Percentiles rank a stretch among this genome's conserved stretches.
phyloP scores from a whole-genome alignment of 2,797 vertebrate genomes.

The Parambassis ranga region DNA sequence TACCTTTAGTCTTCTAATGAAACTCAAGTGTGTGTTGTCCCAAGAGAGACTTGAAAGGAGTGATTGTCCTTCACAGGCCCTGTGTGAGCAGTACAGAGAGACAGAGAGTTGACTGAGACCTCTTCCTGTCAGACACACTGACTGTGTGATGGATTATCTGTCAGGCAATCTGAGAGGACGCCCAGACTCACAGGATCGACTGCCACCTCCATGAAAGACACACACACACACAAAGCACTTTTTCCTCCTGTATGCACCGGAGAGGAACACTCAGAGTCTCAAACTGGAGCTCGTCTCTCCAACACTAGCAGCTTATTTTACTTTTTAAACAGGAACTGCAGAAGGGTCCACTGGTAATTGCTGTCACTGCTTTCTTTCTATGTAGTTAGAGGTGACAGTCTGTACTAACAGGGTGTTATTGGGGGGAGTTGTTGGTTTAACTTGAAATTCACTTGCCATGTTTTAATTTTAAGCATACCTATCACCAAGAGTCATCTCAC shows the following conservation, averaged over 20 bases:
- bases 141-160: slow-evolving; percentile 84
- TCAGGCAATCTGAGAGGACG: slow-evolving; percentile 75
- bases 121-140: slow-evolving; percentile 73
- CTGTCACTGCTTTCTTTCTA: background rate
- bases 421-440: slow-evolving; percentile 2
- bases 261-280: slow-evolving; percentile 17
- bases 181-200: slow-evolving; percentile 75
- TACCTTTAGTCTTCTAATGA: slow-evolving; percentile 40
- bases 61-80: slow-evolving; percentile 61
- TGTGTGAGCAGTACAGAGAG: slow-evolving; percentile 24
- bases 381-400: background rate
- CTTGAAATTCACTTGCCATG: slow-evolving; percentile 26
- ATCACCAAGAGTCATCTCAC: slow-evolving; percentile 50
- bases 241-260: slow-evolving; percentile 5
- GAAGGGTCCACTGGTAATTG: background rate
- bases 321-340: slow-evolving; percentile 16
- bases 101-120: slow-evolving; percentile 58
- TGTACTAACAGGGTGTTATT: background rate
- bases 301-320: background rate
- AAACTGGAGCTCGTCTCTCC: slow-evolving; percentile 6
- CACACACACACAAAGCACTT: slow-evolving; percentile 11
- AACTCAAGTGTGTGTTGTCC: slow-evolving; percentile 41
- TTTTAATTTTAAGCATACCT: slow-evolving; percentile 35
- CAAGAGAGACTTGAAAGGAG: slow-evolving; percentile 42
- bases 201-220: slow-evolving; percentile 51